Conservation (phyloP, 2,888 invertebrate species). For the Troides oblongomaculatus region DNA sequence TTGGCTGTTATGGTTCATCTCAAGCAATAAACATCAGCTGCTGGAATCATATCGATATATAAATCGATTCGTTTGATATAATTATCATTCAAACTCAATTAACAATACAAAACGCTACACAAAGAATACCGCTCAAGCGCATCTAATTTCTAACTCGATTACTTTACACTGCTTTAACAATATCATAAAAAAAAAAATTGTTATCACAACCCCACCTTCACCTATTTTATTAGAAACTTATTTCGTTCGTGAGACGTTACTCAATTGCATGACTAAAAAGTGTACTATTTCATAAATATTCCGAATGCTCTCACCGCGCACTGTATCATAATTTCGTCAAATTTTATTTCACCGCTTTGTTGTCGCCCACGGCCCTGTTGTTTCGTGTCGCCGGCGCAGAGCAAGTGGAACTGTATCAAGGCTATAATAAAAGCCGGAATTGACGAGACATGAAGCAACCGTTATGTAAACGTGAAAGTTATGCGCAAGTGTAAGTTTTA, state of each 20-base stretch:
- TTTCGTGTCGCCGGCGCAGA: constrained; percentile 55
- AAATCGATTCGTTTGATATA: not conserved
- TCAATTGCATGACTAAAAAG: constrained; percentile 58
- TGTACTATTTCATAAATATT: constrained; percentile 44
- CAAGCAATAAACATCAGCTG: no score
- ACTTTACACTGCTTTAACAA: constrained; percentile 22
- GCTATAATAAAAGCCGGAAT: constrained; percentile 58
- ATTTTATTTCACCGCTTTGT: constrained; percentile 51
- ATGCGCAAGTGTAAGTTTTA: constrained; percentile 55
- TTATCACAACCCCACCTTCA: constrained; percentile 29
- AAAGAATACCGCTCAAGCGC: constrained; percentile 16
- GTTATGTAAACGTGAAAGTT: constrained; percentile 66
- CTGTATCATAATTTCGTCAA: constrained; percentile 56
- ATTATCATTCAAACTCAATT: not conserved
- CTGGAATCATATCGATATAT: not conserved
- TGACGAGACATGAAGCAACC: constrained; percentile 57
- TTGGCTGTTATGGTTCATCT: no score
- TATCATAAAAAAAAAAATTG: constrained; percentile 24
- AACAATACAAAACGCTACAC: not conserved
- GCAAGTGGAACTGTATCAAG: constrained; percentile 48
- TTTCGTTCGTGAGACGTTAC: constrained; percentile 40
- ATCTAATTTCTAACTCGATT: constrained; percentile 31
- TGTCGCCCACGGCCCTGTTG: constrained; percentile 39
- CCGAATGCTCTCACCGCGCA: constrained; percentile 40
- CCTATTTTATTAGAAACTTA: constrained; percentile 35